Evolutionary conservation across 2,797 vertebrate genomes (phyloP).

Genomic region (Hyperoplus lanceolatus): DNA sequence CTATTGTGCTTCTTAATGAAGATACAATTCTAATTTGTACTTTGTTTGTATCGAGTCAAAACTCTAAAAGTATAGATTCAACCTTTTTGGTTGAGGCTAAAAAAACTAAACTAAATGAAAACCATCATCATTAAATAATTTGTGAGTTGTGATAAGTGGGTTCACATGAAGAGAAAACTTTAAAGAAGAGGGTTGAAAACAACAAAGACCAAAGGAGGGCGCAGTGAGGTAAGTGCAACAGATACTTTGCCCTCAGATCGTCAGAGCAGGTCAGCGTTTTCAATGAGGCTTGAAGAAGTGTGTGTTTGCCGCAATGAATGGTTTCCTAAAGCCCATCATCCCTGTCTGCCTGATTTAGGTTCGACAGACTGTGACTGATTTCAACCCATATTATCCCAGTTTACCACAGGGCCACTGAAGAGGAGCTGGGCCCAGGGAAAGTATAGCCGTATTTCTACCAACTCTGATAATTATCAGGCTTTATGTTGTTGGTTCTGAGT

Average conservation of each 20-base stretch:
- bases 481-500: conserved; percentile 5
- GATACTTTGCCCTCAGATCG: conserved; percentile 53
- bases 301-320: conserved; percentile 65
- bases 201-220: conserved; percentile 8
- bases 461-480: conserved; percentile 39
- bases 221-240: conserved; percentile 28
- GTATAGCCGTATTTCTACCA: conserved; percentile 23
- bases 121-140: neutral
- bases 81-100: neutral
- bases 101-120: neutral
- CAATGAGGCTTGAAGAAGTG: conserved; percentile 64
- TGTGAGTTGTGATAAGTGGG: neutral
- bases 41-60: neutral
- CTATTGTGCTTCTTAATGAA: neutral
- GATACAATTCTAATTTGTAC: neutral
- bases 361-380: conserved; percentile 77
- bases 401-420: conserved; percentile 51
- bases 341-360: conserved; percentile 69
- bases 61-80: neutral
- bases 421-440: conserved; percentile 42
- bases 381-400: conserved; percentile 67
- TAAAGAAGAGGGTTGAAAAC: neutral
- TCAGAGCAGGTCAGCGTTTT: conserved; percentile 52
- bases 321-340: conserved; percentile 73
- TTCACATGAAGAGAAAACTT: neutral